phyloP scores from a whole-genome alignment of 2,888 invertebrate genomes.

The Hydriomena furcata region DNA sequence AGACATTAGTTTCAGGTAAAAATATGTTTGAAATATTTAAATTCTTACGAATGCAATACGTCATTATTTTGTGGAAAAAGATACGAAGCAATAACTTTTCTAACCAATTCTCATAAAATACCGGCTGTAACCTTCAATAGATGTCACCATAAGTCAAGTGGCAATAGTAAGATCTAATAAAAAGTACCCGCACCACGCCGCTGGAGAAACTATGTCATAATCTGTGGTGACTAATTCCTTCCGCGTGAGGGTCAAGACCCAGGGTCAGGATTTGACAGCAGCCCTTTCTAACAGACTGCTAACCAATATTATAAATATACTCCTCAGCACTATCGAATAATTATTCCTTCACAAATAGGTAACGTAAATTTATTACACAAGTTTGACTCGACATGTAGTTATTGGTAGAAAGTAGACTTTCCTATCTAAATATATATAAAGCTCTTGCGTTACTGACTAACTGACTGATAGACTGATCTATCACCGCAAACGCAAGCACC shows the following conservation, averaged over 20 bases:
- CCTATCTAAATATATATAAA: no score
- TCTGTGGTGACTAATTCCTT: slow-evolving; percentile 69
- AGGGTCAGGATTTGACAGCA: slow-evolving; percentile 63
- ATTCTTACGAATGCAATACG: no score
- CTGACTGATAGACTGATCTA: background rate
- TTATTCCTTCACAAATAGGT: slow-evolving; percentile 2
- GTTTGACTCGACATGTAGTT: no score
- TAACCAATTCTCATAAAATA: background rate
- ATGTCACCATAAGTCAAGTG: slow-evolving; percentile 7
- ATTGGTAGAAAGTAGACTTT: no score
- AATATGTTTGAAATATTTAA: no score
- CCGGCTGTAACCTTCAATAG: background rate
- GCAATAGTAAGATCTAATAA: background rate
- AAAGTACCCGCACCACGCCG: background rate
- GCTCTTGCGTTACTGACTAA: no score
- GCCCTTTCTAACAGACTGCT: slow-evolving; percentile 39
- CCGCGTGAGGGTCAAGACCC: slow-evolving; percentile 73
- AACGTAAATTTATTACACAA: background rate
- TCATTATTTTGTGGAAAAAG: no score
- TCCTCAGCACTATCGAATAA: slow-evolving; percentile 6
- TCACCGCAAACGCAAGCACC: background rate
- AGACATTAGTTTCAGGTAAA: slow-evolving; percentile 20
- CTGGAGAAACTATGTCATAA: slow-evolving; percentile 6
- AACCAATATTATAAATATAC: slow-evolving; percentile 2
- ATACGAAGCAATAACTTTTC: no score